These are phyloP conservation scores for Echinops telfairi DNA, from an alignment of 2,113 vertebrate species.

Conservation along the genomic window DNA sequence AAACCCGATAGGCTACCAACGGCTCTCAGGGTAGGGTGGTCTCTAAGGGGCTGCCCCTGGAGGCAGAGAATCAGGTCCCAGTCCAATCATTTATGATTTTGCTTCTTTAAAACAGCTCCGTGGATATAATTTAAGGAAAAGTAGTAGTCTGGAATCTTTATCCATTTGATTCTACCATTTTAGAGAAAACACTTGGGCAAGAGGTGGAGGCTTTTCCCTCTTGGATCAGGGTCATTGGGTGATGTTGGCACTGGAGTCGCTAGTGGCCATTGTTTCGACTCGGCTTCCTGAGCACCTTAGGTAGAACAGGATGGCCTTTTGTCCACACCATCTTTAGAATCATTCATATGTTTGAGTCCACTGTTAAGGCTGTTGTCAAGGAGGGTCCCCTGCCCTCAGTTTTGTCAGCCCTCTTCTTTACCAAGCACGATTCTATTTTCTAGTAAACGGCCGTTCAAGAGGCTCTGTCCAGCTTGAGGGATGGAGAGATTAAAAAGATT, in stretches of 20 bases:
- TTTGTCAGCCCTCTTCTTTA: background rate
- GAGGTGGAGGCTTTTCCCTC: background rate
- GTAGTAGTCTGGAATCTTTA: background rate
- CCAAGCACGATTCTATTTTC: background rate
- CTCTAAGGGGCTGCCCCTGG: no score
- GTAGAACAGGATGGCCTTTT: no score
- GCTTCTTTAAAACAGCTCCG: no score
- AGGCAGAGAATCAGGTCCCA: no score
- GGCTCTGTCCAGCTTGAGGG: background rate
- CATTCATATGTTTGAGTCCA: background rate
- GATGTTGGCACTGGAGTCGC: background rate
- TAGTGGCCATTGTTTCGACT: no score
- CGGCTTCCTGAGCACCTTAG: no score
- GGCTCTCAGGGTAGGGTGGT: no score
- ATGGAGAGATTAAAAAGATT: background rate
- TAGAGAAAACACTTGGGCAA: background rate
- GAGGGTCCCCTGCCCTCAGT: background rate
- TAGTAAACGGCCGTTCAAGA: background rate
- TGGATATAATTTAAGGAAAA: background rate
- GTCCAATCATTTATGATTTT: no score
- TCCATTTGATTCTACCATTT: slow-evolving; percentile 7
- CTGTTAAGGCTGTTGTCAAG: background rate
- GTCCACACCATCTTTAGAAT: background rate
- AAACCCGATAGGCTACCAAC: no score
- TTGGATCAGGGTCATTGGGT: background rate